Evolutionary conservation across 2,113 vertebrate genomes (phyloP).

Genomic region (Ochotona princeps): DNA sequence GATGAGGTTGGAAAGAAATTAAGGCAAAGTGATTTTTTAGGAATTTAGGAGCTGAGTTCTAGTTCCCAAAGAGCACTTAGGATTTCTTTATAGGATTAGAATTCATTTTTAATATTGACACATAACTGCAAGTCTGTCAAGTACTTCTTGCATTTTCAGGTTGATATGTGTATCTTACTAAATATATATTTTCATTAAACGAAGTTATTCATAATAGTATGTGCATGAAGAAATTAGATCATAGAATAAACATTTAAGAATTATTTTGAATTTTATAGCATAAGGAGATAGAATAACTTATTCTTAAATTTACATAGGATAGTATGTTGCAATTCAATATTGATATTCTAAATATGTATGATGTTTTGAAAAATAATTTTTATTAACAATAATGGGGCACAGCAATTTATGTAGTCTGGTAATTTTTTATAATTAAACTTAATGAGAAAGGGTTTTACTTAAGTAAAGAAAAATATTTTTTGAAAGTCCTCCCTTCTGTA

Average conservation of each 20-base stretch:
- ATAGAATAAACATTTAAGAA: background rate
- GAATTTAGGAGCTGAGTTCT: conserved; percentile 39
- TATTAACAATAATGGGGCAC: conserved; percentile 53
- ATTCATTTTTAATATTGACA: conserved; percentile 75
- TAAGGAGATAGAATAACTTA: background rate
- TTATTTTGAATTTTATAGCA: conserved; percentile 10
- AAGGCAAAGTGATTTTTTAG: conserved; percentile 70
- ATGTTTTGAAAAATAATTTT: conserved; percentile 33
- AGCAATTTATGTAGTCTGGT: conserved; percentile 42
- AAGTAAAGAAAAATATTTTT: conserved; percentile 28
- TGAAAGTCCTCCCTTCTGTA: conserved; percentile 80
- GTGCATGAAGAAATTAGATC: conserved; percentile 27
- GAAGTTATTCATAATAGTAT: background rate
- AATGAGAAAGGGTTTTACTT: conserved; percentile 59
- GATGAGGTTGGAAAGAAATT: conserved; percentile 66
- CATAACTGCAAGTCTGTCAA: background rate
- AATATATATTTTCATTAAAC: background rate
- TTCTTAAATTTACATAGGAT: conserved; percentile 41
- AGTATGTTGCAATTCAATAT: conserved; percentile 1
- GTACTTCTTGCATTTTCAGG: background rate
- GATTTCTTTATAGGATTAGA: conserved; percentile 71
- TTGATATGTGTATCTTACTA: conserved; percentile 21
- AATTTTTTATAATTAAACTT: conserved; percentile 16
- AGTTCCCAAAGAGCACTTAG: conserved; percentile 57
- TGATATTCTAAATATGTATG: background rate